Evolutionary conservation across 2,113 vertebrate species (phyloP), one percentile per base, ranked within the genome.

Genomic region (Phalacrocorax aristotelis): DNA sequence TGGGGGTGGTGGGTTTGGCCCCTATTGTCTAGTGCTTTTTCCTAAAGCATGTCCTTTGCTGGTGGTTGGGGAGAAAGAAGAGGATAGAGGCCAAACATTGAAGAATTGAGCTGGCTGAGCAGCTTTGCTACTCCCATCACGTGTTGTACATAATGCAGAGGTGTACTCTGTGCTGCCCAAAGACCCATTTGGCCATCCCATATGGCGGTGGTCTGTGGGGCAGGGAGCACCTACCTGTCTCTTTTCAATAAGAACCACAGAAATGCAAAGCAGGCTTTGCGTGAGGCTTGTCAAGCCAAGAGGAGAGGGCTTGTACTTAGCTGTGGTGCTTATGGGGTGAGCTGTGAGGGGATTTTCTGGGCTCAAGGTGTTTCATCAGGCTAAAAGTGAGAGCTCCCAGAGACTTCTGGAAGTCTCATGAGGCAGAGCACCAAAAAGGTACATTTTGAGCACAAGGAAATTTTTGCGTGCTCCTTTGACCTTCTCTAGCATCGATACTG

Each of bases 401-500:
- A 46, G 32, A 3, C 34, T 57, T 40, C 29, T 44, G 76, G 40
- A 42, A 32, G 42, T 49, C 42, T 57, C 15, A 15, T 6, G 46
- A 68, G 46, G 61, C 29, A 48, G 29, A 42, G 12, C 14, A 42
- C 29, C n/a, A 42, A 26, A 26, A 68, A 66, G 13, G 52, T 22
- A 48, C 17, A 5, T n/a, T 71, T 71, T 30, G 36, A 58, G 44
- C 10, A 18, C 7, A 2, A 21, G 42, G 48, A 57, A 42, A 19
- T 26, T 17, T 32, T 36, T 19, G 25, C n/a, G 36, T 55, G 81
- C 42, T 75, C 51, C 36, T 80, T 20, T 49, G 40, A 61, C 27
- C 52, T 85, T 44, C 15, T 26, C 46, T 0, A 10, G 16, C 15
- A 15, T 38, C 0, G 1, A 29, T 42, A 22, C n/a, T 1, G 9